Base-by-base conservation (phyloP, 1,140 invertebrate species). In the Leucophenga varia region DNA sequence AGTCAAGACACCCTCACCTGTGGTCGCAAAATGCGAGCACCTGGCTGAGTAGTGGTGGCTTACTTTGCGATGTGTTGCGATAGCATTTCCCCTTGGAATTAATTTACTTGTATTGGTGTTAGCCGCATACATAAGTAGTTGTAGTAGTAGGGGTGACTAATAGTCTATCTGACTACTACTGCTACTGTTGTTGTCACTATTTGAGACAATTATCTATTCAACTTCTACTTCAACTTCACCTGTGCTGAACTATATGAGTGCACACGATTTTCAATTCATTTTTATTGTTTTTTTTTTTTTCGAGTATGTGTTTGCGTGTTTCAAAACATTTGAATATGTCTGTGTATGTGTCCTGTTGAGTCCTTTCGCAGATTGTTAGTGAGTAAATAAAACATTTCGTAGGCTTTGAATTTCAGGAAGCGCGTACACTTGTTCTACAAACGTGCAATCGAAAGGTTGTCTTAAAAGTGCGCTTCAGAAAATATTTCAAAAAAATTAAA, bases 161-260 rank as follows among this genome's bases (percentile, higher is more conserved):
- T 70, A 70, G 70, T 70, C 65, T 70, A 70, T 70, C 70, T 65
- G 70, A 65, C 61, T 64, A 68, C 63, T 68, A 65, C n/a, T n/a
- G 59, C 63, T 32, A 46, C 47, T 38, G n/a, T n/a, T 67, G 57
- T 65, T 65, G 57, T 61, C 61, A 57, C 21, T 36, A 35, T 68
- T 68, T 60, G 46, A 52, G 57, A 64, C 65, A 70, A 70, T 70
- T 70, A 70, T 70, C 65, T 70, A 70, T 70, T 70, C 65, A 70
- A 65, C 61, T 64, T 67, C 63, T 68, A 65, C n/a, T n/a, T 55
- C 63, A 32, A 46, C 47, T 38, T 35, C 43, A 49, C 44, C 22
- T n/a, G 31, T 4, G n/a, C 17, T 36, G 43, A 52, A 19, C 50
- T 46, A 56, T 57, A 65, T 70, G 67, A 70, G 57, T 67, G 65